Evolutionary conservation across 2,888 invertebrate species (phyloP).

Genomic region (Pterobdella sp.): DNA sequence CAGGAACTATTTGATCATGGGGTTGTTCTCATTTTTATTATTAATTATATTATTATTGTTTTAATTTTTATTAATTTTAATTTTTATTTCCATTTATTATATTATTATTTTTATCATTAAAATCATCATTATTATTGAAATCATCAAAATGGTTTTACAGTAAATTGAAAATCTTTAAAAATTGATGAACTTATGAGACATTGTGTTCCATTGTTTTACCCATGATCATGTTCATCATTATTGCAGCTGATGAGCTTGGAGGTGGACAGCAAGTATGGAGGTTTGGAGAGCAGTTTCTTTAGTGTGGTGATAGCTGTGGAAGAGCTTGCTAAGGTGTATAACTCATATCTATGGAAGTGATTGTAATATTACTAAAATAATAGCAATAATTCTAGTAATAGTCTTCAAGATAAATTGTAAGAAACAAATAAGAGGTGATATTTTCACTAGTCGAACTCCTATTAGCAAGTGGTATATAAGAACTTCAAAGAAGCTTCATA

Average conservation of each 20-base stretch:
- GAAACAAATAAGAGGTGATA: too few relatives aligned
- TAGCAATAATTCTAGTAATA: too few relatives aligned
- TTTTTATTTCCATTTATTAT: not conserved
- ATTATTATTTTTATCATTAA: not conserved
- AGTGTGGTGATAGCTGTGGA: not conserved
- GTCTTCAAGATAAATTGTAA: too few relatives aligned
- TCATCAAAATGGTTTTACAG: not conserved
- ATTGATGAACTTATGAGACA: not conserved
- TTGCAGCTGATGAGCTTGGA: conserved; percentile 8
- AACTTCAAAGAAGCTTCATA: not conserved
- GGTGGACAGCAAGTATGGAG: not conserved
- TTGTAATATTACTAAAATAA: too few relatives aligned
- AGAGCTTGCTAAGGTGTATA: not conserved
- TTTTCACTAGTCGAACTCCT: too few relatives aligned
- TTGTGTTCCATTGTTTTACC: not conserved
- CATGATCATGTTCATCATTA: not conserved
- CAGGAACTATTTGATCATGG: not conserved
- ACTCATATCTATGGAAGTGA: not conserved
- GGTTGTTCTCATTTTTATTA: not conserved
- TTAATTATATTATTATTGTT: not conserved
- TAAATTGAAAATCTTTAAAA: not conserved
- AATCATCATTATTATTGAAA: not conserved
- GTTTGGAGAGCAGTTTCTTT: not conserved
- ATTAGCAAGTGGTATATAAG: too few relatives aligned
- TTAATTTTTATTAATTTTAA: not conserved